A percentile compares a stretch with the other conserved stretches of the same genome.
Evolutionary conservation across 2,888 invertebrate genomes (phyloP).

Genomic region (Euphydryas editha): DNA sequence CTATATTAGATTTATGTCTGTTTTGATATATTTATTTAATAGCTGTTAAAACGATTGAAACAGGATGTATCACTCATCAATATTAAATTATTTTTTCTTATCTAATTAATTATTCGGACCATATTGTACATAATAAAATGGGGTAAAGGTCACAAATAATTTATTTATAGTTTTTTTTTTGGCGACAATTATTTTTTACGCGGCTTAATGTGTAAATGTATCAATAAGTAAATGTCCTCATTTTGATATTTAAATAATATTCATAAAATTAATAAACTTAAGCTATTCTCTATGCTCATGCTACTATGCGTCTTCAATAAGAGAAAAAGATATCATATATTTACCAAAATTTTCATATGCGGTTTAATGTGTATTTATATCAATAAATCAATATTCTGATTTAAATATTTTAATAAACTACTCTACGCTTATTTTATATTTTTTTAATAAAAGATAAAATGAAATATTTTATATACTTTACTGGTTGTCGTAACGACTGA

Average conservation of each 20-base stretch:
- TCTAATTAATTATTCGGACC: conserved; percentile 27
- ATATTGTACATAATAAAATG: conserved; percentile 28
- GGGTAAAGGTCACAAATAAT: conserved; percentile 19
- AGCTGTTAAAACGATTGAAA: conserved; percentile 18
- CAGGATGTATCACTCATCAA: conserved; percentile 28
- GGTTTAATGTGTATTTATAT: too few species aligned
- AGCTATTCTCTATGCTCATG: too few species aligned
- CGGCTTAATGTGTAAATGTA: conserved; percentile 3
- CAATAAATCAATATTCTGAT: too few species aligned
- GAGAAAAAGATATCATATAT: too few species aligned
- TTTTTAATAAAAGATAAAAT: too few species aligned
- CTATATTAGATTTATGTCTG: conserved; percentile 17
- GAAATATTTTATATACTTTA: too few species aligned
- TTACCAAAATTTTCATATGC: too few species aligned
- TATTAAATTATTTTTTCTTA: conserved; percentile 23
- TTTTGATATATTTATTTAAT: conserved; percentile 8
- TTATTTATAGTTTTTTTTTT: neutral
- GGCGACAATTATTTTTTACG: conserved; percentile 22
- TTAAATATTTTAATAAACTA: too few species aligned
- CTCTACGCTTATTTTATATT: too few species aligned
- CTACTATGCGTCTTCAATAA: too few species aligned
- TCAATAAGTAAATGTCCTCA: conserved; percentile 10
- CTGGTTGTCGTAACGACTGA: too few species aligned
- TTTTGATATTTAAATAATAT: neutral
- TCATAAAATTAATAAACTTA: neutral